Base-by-base conservation (phyloP, 2,797 vertebrate species). In the Arremon aurantiirostris region DNA sequence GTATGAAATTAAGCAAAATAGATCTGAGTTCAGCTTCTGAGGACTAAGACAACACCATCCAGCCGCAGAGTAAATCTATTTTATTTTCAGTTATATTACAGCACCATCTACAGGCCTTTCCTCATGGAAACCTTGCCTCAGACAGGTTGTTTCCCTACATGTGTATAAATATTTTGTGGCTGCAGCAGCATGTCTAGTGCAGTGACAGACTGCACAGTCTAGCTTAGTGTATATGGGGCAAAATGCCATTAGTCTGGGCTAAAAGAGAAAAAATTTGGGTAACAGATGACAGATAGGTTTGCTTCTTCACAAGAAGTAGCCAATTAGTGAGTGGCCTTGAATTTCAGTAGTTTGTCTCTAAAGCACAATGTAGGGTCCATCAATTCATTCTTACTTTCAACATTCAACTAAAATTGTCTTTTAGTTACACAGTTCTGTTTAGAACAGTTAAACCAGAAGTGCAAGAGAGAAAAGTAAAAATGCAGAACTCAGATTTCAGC, bases 61-160 rank as follows among this genome's bases (percentile, higher is more conserved):
- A 82, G 85, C 27, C 28, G 44, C 42, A 41, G 2, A 24, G 41
- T 12, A 94, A 64, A 75, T 27, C 55, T 78, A 0, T 14, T 4
- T 89, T 44, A 11, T 93, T 93, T 93, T 27, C 9, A 52, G 86
- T 80, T 97, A 95, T 96, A 50, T 91, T 90, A 93, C 79, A 98
- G 97, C 95, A 96, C 98, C 98, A 98, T 96, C 98, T 98, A 97
- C 94, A 96, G 98, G 77, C 55, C n/a, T 55, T 61, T 85, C 2
- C 56, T 21, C 75, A 53, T 83, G 60, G 81, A 88, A 92, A 81
- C 44, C 12, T 60, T 12, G 13, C 44, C 28, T 32, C 59, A 41
- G 52, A 37, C 34, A 59, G n/a, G 44, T 28, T 85, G 26, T 39
- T 76, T 30, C 39, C 18, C 39, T 68, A 3, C 57, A 35, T 46